Conservation (phyloP, 2,888 invertebrate species). For the Eledona agricola region DNA sequence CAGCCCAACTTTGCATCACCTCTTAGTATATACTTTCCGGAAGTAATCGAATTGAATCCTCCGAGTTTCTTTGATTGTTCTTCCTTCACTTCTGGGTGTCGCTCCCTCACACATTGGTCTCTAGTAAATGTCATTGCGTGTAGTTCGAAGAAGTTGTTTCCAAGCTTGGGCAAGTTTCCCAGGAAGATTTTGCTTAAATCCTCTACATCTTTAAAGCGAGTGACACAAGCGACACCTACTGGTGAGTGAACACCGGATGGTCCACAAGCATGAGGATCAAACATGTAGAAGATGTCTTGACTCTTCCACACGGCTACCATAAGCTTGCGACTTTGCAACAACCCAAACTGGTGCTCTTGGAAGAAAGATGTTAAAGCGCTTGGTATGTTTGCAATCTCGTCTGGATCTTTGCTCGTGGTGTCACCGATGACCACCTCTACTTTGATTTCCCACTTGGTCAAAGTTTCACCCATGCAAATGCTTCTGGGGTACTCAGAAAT, state of each 20-base stretch:
- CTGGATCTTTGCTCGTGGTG: conserved; percentile 50
- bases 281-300: conserved; percentile 61
- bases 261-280: conserved; percentile 62
- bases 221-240: conserved; percentile 59
- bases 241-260: conserved; percentile 55
- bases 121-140: conserved; percentile 48
- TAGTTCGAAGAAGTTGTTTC: conserved; percentile 54
- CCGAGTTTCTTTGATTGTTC: conserved; percentile 39
- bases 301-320: conserved; percentile 62
- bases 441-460: conserved; percentile 54
- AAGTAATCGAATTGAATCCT: conserved; percentile 45
- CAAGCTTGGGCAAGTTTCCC: conserved; percentile 52
- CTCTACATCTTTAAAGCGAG: conserved; percentile 54
- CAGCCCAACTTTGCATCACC: conserved; percentile 65
- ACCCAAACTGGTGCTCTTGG: conserved; percentile 53
- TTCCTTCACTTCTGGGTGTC: conserved; percentile 46
- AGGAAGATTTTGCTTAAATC: conserved; percentile 52
- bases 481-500: conserved; percentile 52
- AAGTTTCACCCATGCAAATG: conserved; percentile 58
- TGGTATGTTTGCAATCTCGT: conserved; percentile 54
- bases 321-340: conserved; percentile 58
- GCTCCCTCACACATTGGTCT: conserved; percentile 49
- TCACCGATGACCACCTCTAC: conserved; percentile 57
- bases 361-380: conserved; percentile 59
- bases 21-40: conserved; percentile 62